Evolutionary conservation across 2,113 vertebrate genomes (phyloP), one percentile per base, ranked within the genome.

Genomic region (Catharus fuscescens): DNA sequence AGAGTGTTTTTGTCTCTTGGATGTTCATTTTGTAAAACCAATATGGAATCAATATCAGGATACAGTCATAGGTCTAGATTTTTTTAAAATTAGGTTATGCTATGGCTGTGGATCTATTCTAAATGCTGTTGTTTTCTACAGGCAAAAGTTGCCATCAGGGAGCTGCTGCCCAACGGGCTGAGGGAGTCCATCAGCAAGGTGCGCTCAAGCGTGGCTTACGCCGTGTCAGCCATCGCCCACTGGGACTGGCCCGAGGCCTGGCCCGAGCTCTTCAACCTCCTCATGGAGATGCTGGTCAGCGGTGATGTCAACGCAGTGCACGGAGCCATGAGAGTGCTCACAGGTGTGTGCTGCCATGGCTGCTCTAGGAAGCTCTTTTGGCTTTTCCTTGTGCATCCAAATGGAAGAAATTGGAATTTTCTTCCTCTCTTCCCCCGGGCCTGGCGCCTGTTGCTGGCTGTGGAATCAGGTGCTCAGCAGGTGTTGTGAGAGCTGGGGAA

Each of bases 191-290:
- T 99, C 95, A 99, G 99, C 97, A 99, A 99, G 96, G 99, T 99
- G 47, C 99, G 99, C 82, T 99, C 99, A 8, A 99, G 99, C 10
- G 99, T 99, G 8, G 99, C 99, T 4, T 99, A 99, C n/a, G 99
- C 99, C 0, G 98, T 99, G 70, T 99, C 99, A 0, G 99, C 99
- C 64, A 99, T 99, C 26, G 99, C 99, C 19, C 99, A 99, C 89
- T 99, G 99, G 99, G 99, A 99, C 97, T 99, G 99, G 99, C 99
- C 99, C 0, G 99, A 99, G 90, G 99, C 99, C 69, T 99, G 99
- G 99, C 99, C 99, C 0, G 98, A 99, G 93, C 99, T 99, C 44
- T 99, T 99, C 97, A 99, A 96, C 62, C 98, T 99, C 45, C 98
- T 99, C 84, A 99, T 99, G 99, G 99, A 99, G 94, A 99, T 99